phyloP scores from a whole-genome alignment of 2,888 invertebrate genomes.

The Lepidocyrtoides sp. region DNA sequence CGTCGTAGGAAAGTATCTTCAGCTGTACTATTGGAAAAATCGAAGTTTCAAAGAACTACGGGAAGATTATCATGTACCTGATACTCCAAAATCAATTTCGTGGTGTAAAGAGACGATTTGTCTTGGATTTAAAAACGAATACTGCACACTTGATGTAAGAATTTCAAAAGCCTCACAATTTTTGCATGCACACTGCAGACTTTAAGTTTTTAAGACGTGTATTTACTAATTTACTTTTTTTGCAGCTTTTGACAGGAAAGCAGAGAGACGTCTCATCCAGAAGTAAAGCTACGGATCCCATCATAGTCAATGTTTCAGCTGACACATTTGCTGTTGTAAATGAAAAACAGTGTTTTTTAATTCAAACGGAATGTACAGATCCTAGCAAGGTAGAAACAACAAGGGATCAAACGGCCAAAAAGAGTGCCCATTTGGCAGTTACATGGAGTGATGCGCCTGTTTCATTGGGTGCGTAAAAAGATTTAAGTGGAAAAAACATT shows the following conservation, averaged over 20 bases:
- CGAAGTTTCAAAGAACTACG: conserved; percentile 92
- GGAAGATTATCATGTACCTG: conserved; percentile 92
- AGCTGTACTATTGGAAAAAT: conserved; percentile 96
- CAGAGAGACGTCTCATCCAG: conserved; percentile 95
- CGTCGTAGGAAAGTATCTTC: conserved; percentile 94
- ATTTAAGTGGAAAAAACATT: neutral
- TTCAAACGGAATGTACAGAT: conserved; percentile 89
- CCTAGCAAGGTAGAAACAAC: conserved; percentile 91
- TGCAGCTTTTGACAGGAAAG: conserved; percentile 87
- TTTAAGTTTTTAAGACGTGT: neutral
- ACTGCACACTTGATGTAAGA: conserved; percentile 92
- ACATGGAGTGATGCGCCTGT: conserved; percentile 94
- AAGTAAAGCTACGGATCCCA: conserved; percentile 94
- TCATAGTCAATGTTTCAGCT: conserved; percentile 92
- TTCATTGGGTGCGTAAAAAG: conserved; percentile 88
- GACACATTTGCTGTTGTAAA: conserved; percentile 93
- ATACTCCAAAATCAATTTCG: conserved; percentile 93
- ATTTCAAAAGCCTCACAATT: neutral
- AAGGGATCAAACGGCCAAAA: conserved; percentile 90
- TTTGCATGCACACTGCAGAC: too few species aligned
- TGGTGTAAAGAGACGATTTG: conserved; percentile 95
- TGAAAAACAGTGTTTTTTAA: conserved; percentile 88
- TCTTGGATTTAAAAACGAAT: conserved; percentile 95
- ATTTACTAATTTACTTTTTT: neutral
- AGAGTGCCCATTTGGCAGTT: conserved; percentile 88